phyloP scores from a whole-genome alignment of 2,113 vertebrate species.

The Phalacrocorax pelagicus region DNA sequence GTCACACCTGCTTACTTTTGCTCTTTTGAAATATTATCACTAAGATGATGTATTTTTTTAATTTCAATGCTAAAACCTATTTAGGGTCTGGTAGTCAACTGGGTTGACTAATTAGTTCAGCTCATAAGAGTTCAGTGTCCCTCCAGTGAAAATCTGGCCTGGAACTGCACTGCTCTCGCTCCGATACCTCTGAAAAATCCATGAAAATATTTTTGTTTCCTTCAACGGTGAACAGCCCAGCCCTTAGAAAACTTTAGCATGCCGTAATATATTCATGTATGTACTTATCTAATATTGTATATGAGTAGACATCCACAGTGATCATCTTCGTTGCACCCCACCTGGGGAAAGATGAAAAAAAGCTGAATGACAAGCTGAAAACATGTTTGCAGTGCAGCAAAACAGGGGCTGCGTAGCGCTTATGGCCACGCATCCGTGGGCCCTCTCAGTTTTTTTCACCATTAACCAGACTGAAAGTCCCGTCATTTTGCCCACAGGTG shows the following conservation, averaged over 20 bases:
- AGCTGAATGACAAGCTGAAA: neutral
- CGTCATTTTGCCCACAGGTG: neutral
- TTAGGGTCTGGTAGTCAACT: neutral
- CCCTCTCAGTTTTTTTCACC: neutral
- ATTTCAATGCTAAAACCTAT: neutral
- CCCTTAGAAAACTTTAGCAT: neutral
- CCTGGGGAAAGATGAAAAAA: neutral
- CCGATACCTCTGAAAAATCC: neutral
- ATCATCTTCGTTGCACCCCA: neutral
- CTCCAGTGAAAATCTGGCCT: neutral
- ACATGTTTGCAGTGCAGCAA: neutral
- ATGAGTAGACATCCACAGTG: neutral
- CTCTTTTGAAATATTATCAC: neutral
- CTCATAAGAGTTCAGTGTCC: neutral
- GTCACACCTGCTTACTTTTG: neutral
- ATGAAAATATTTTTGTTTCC: neutral
- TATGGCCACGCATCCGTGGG: neutral
- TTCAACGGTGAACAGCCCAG: neutral
- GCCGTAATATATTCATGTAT: neutral
- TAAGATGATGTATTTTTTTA: neutral
- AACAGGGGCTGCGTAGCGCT: neutral
- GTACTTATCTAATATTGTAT: neutral
- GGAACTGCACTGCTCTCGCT: rapidly evolving
- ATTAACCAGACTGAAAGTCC: neutral
- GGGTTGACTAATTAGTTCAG: neutral